Evolutionary conservation across 2,797 vertebrate genomes (phyloP).

Genomic region (Peromyscus attwateri): DNA sequence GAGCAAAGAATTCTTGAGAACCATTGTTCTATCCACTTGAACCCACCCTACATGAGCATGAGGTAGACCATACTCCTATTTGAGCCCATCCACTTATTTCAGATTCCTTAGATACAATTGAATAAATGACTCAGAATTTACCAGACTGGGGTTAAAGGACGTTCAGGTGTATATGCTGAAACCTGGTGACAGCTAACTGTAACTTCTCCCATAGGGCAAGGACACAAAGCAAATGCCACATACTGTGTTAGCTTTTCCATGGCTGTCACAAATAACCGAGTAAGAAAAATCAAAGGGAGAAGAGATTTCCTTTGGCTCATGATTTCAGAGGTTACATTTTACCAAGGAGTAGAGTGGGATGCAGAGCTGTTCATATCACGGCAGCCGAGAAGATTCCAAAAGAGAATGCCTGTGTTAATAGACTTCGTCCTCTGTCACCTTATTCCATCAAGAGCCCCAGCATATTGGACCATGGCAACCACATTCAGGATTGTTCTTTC

Average conservation of each 20-base stretch:
- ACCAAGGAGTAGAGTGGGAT: not conserved
- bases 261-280: not conserved
- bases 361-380: not conserved
- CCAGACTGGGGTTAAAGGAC: not conserved
- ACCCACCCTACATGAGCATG: not conserved
- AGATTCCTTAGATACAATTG: not conserved
- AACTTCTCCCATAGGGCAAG: not conserved
- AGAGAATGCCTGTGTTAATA: not conserved
- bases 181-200: not conserved
- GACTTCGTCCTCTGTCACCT: not conserved
- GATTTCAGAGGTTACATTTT: not conserved
- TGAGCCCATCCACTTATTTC: not conserved
- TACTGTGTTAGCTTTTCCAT: not conserved
- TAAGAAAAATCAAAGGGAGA: not conserved
- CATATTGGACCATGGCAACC: not conserved
- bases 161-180: not conserved
- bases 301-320: not conserved
- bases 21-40: not conserved
- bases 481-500: not conserved
- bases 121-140: not conserved
- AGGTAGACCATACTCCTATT: not conserved
- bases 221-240: not conserved
- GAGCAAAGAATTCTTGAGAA: not conserved
- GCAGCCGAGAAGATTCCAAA: not conserved
- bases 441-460: no score